A percentile compares a stretch with the other conserved stretches of the same genome.
Conservation (phyloP, 2,888 invertebrate species). For the Limnephilus marmoratus region DNA sequence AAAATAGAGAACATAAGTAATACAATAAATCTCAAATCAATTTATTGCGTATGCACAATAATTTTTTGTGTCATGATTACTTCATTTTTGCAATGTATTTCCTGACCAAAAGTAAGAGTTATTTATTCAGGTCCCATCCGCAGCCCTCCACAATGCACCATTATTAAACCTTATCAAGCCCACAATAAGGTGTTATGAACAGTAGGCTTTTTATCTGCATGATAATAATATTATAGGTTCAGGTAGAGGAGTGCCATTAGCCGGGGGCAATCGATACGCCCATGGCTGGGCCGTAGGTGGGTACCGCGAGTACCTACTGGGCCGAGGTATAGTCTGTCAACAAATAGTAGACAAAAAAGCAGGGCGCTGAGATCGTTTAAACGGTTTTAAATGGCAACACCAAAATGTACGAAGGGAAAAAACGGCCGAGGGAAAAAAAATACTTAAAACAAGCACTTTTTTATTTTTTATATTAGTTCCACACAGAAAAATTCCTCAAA, state of each 20-base stretch:
- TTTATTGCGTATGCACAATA: too few species aligned
- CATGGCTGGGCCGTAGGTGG: not conserved
- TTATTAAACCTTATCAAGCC: not conserved
- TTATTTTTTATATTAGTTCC: too few species aligned
- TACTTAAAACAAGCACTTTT: too few species aligned
- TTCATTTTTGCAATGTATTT: not conserved
- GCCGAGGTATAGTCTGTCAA: not conserved
- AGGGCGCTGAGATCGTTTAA: too few species aligned
- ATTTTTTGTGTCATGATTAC: not conserved
- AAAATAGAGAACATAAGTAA: too few species aligned
- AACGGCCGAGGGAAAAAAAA: too few species aligned
- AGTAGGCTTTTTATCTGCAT: conserved; percentile 3
- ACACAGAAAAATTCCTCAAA: too few species aligned
- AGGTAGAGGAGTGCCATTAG: conserved; percentile 19
- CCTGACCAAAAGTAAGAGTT: not conserved
- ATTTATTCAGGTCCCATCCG: not conserved
- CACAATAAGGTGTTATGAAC: not conserved
- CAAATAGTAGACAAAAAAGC: too few species aligned
- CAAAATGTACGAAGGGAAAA: too few species aligned
- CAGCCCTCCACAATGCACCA: not conserved
- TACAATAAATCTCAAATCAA: too few species aligned
- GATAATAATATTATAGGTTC: not conserved
- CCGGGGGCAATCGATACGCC: conserved; percentile 16
- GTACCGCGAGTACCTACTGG: not conserved
- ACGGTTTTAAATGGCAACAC: too few species aligned